Percentiles rank a stretch among this genome's conserved stretches.
These are phyloP conservation scores for Psilanteris sp. DNA, from an alignment of 1,140 invertebrate genomes.

Conservation along the genomic window DNA sequence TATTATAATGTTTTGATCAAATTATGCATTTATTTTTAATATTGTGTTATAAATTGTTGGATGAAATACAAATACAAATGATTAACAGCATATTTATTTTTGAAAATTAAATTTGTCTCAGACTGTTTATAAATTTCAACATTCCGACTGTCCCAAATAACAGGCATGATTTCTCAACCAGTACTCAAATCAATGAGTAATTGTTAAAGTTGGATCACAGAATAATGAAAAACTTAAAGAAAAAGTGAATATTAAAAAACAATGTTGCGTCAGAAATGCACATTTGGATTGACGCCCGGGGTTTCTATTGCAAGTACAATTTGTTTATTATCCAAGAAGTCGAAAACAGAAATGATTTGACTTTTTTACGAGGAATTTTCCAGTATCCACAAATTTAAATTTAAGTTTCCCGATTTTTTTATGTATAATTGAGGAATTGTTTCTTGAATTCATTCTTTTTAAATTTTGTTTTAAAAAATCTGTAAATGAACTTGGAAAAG, in stretches of 20 bases:
- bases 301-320: conserved; percentile 38
- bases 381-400: too few relatives aligned
- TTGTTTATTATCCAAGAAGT: conserved; percentile 57
- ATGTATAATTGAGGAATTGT: too few relatives aligned
- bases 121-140: conserved; percentile 12
- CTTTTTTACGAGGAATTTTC: too few relatives aligned
- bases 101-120: conserved; percentile 8
- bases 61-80: conserved; percentile 26
- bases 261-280: conserved; percentile 31
- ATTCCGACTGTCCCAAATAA: conserved; percentile 7
- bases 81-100: conserved; percentile 30
- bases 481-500: neutral
- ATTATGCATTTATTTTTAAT: conserved; percentile 55
- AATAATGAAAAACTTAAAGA: conserved; percentile 10
- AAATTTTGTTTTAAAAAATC: neutral
- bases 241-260: conserved; percentile 34
- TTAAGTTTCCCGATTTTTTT: too few relatives aligned
- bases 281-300: conserved; percentile 49
- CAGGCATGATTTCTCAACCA: conserved; percentile 4
- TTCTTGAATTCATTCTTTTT: too few relatives aligned
- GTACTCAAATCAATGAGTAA: conserved; percentile 36
- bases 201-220: conserved; percentile 31
- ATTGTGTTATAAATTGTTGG: conserved; percentile 28
- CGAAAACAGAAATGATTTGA: conserved; percentile 47
- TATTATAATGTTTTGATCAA: conserved; percentile 34